Conservation (phyloP, 2,797 vertebrate genomes). For the Neosalanx taihuensis region DNA sequence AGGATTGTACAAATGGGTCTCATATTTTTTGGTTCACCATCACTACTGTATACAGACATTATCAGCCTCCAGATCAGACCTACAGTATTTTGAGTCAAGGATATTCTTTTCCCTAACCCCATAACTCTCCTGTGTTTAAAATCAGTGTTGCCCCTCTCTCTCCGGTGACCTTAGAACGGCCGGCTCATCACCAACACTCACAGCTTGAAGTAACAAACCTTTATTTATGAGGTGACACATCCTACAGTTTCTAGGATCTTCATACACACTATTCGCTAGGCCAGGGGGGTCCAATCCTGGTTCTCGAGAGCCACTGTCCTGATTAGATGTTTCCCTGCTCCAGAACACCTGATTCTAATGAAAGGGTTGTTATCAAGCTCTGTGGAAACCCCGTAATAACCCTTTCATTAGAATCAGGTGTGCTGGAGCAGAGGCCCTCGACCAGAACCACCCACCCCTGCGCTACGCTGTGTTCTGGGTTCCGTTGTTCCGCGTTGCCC, state of each 20-base stretch:
- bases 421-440: too few species aligned
- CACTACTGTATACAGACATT: background rate
- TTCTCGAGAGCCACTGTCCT: too few species aligned
- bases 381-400: too few species aligned
- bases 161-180: slow-evolving; percentile 19
- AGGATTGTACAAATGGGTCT: too few species aligned
- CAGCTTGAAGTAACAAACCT: slow-evolving; percentile 40
- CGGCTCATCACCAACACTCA: slow-evolving; percentile 43
- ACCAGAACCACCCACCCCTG: too few species aligned
- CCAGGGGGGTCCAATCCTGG: too few species aligned
- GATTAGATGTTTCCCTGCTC: too few species aligned
- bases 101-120: slow-evolving; percentile 16
- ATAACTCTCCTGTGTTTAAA: slow-evolving; percentile 43
- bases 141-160: slow-evolving; percentile 47
- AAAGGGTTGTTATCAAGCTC: too few species aligned
- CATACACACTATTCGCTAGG: background rate
- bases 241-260: slow-evolving; percentile 13
- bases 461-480: background rate
- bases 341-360: too few species aligned
- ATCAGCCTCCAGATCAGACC: background rate
- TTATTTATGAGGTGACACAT: slow-evolving; percentile 56
- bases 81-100: slow-evolving; percentile 21
- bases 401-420: too few species aligned
- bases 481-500: background rate
- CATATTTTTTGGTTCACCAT: background rate